Conservation (phyloP, 2,888 invertebrate species). For the Rhopalosiphum nymphaeae region DNA sequence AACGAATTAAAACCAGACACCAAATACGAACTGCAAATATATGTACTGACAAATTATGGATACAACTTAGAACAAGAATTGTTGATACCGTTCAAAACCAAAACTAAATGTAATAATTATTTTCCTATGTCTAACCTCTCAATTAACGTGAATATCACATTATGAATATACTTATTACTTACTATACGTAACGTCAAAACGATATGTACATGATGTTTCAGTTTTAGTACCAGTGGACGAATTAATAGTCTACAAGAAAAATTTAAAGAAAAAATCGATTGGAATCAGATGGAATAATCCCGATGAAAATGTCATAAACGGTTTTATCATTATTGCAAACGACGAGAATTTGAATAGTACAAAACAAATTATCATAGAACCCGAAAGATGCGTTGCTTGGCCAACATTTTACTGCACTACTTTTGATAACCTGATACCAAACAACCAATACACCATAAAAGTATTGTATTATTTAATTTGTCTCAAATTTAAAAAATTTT, state of each 20-base stretch:
- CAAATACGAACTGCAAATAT: not conserved
- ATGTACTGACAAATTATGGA: slow-evolving; percentile 23
- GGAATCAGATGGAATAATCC: slow-evolving; percentile 34
- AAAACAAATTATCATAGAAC: not conserved
- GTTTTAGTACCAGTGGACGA: slow-evolving; percentile 2
- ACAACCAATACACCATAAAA: slow-evolving; percentile 23
- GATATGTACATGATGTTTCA: not conserved
- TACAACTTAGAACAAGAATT: not conserved
- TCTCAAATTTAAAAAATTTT: not conserved
- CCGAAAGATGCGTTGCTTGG: slow-evolving; percentile 19
- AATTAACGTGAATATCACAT: not conserved
- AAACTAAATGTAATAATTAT: slow-evolving; percentile 9
- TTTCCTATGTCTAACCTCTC: not conserved
- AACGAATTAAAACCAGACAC: not conserved
- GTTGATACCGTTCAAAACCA: slow-evolving; percentile 12
- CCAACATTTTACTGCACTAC: slow-evolving; percentile 24
- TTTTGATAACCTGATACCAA: not conserved
- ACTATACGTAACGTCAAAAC: not conserved
- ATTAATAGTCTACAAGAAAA: slow-evolving; percentile 36
- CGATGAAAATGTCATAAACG: not conserved
- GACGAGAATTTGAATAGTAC: not conserved
- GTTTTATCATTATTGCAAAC: not conserved
- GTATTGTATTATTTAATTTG: not conserved
- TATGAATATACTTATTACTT: not conserved
- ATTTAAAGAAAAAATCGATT: slow-evolving; percentile 2